A percentile compares a stretch with the other conserved stretches of the same genome.
These are phyloP conservation scores for Epinephelus moara DNA, from an alignment of 2,113 vertebrate species.

Conservation along the genomic window DNA sequence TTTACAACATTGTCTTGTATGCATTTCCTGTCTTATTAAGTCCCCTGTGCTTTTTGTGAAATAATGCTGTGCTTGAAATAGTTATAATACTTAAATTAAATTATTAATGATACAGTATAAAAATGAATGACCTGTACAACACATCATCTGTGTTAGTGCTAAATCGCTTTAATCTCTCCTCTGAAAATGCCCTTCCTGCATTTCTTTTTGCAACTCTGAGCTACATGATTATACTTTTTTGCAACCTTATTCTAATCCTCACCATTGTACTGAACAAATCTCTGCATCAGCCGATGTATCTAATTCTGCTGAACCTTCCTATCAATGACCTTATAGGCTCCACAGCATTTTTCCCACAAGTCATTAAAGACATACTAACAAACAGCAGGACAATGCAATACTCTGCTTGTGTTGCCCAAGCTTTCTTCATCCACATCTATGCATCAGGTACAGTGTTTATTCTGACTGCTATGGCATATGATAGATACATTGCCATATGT, in stretches of 20 bases:
- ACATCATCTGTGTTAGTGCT: slow-evolving; percentile 60
- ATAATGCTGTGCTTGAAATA: neutral
- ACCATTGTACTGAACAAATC: slow-evolving; percentile 78
- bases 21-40: neutral
- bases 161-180: slow-evolving; percentile 58
- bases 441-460: slow-evolving; percentile 67
- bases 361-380: slow-evolving; percentile 71
- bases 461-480: slow-evolving; percentile 83
- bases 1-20: neutral
- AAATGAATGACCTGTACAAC: slow-evolving; percentile 66
- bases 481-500: slow-evolving; percentile 85
- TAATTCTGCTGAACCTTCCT: slow-evolving; percentile 81
- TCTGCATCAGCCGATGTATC: slow-evolving; percentile 83
- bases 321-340: slow-evolving; percentile 82
- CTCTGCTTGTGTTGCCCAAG: slow-evolving; percentile 78
- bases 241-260: slow-evolving; percentile 79
- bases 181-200: slow-evolving; percentile 52
- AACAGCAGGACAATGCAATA: slow-evolving; percentile 63
- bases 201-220: slow-evolving; percentile 78
- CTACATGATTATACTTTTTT: slow-evolving; percentile 82
- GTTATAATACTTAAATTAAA: neutral
- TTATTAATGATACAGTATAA: neutral
- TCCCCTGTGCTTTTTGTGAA: neutral
- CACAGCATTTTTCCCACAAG: slow-evolving; percentile 71
- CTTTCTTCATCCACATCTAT: slow-evolving; percentile 84